A percentile compares a stretch with the other conserved stretches of the same genome.
Conservation (phyloP, 2,888 invertebrate genomes). For the Palloptera scutellata region DNA sequence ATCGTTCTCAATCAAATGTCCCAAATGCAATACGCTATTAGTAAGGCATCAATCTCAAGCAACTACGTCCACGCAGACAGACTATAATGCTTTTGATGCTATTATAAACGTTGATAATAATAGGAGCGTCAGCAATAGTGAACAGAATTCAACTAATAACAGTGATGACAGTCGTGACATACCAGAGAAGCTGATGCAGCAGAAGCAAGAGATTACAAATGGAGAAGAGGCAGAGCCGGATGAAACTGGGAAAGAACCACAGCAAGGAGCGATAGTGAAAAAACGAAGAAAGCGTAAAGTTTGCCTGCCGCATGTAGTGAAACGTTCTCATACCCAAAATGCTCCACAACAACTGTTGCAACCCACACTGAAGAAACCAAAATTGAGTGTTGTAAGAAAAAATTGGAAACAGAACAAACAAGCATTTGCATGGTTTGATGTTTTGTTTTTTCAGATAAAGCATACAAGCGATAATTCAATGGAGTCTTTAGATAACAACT, state of each 20-base stretch:
- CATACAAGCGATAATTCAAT: background rate
- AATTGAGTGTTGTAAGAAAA: conserved; percentile 3
- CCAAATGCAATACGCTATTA: conserved; percentile 20
- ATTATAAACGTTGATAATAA: background rate
- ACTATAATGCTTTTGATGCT: background rate
- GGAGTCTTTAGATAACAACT: background rate
- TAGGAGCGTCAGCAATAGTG: background rate
- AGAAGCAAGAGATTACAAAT: background rate
- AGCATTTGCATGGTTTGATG: conserved; percentile 19
- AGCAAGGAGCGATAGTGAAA: conserved; percentile 17
- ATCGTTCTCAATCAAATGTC: conserved; percentile 24
- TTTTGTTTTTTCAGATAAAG: conserved; percentile 17
- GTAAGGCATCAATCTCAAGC: background rate
- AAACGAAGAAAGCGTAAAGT: conserved; percentile 51
- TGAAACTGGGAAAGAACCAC: background rate
- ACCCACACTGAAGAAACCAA: conserved; percentile 33
- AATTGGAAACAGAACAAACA: conserved; percentile 24
- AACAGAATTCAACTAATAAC: background rate
- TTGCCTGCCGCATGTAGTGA: conserved; percentile 54
- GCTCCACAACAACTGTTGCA: conserved; percentile 41
- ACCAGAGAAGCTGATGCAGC: background rate
- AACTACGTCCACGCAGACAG: conserved; percentile 11
- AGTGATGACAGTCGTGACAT: background rate
- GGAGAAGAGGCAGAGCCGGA: background rate
- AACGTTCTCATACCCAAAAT: conserved; percentile 49